phyloP scores from a whole-genome alignment of 2,797 vertebrate genomes.

The Pelodytes ibericus region DNA sequence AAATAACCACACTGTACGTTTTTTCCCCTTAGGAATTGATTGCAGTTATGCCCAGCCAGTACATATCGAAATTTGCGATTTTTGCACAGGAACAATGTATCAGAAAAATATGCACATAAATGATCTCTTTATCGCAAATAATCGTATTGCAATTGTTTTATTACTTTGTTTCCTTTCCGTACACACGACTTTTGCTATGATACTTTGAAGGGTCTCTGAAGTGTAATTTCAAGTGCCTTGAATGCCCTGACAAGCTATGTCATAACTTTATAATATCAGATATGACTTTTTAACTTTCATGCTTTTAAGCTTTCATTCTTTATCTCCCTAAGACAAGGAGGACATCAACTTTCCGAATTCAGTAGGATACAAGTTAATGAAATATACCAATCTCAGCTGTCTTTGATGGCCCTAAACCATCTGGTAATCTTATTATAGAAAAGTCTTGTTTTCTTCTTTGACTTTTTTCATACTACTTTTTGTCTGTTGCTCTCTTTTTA shows the following conservation, averaged over 20 bases:
- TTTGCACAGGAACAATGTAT: too few relatives aligned
- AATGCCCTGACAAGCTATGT: constrained; percentile 12
- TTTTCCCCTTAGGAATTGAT: too few relatives aligned
- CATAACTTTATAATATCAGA: constrained; percentile 21
- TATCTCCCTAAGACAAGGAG: constrained; percentile 49
- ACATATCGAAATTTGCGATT: too few relatives aligned
- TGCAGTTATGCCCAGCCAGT: too few relatives aligned
- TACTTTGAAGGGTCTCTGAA: constrained; percentile 21
- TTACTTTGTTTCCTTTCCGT: too few relatives aligned
- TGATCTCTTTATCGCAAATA: too few relatives aligned
- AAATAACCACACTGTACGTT: too few relatives aligned
- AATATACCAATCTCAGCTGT: constrained; percentile 55
- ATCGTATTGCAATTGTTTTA: too few relatives aligned
- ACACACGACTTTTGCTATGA: too few relatives aligned
- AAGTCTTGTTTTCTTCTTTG: constrained; percentile 45
- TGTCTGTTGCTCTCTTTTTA: not conserved
- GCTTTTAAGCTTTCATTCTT: constrained; percentile 50
- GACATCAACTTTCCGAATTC: constrained; percentile 52
- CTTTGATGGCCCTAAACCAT: constrained; percentile 55
- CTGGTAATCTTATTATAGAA: constrained; percentile 54
- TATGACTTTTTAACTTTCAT: constrained; percentile 49
- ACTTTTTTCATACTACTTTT: constrained; percentile 21
- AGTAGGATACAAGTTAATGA: constrained; percentile 53
- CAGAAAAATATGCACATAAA: too few relatives aligned
- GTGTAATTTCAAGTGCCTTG: not conserved